Percentiles rank a stretch among this genome's conserved stretches.
Evolutionary conservation across 2,113 vertebrate species (phyloP).

Genomic region (Cisticola juncidis): DNA sequence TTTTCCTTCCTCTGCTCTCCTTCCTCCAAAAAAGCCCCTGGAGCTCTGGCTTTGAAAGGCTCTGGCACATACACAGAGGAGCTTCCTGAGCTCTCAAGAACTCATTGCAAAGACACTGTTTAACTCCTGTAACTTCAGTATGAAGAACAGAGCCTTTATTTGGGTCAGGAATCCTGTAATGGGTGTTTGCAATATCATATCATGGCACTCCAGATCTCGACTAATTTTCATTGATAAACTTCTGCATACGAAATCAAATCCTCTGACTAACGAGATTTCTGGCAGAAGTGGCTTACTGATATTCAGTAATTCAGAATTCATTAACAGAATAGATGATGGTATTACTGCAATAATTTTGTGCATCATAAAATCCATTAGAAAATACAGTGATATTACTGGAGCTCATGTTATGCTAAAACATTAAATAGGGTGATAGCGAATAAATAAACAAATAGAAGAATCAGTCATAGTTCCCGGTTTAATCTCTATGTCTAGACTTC

Average conservation of each 20-base stretch:
- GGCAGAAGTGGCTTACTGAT: background rate
- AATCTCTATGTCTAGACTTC: background rate
- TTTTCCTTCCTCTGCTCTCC: background rate
- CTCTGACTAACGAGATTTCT: background rate
- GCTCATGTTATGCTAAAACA: background rate
- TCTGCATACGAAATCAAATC: background rate
- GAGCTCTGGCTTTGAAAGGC: background rate
- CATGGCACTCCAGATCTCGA: background rate
- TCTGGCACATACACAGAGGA: background rate
- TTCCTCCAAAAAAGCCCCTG: background rate
- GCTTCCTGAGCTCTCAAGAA: background rate
- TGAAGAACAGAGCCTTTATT: background rate
- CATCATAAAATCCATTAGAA: background rate
- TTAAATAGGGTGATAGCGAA: background rate
- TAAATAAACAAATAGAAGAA: background rate
- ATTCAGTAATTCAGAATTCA: background rate
- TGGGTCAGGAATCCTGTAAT: background rate
- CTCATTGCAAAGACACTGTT: background rate
- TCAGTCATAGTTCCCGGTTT: background rate
- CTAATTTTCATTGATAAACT: background rate
- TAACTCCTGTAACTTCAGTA: background rate
- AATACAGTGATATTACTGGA: background rate
- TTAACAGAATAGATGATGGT: background rate
- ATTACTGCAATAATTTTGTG: background rate
- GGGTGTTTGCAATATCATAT: background rate